A percentile compares a stretch with the other conserved stretches of the same genome.
phyloP scores from a whole-genome alignment of 1,140 invertebrate genomes.

The Drosophila malerkotliana region DNA sequence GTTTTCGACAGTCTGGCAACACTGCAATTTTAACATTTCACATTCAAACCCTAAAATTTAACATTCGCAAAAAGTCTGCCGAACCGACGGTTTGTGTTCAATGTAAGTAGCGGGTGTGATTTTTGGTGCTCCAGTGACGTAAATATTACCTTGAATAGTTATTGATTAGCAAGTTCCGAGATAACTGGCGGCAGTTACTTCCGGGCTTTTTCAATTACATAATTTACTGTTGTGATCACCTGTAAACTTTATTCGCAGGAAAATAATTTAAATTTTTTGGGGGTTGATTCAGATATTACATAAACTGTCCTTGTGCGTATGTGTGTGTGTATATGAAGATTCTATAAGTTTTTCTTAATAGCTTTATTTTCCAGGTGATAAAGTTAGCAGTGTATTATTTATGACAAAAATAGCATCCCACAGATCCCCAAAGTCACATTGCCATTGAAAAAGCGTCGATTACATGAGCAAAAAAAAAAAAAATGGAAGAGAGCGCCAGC shows the following conservation, averaged over 20 bases:
- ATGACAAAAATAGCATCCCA: conserved; percentile 28
- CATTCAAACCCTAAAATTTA: no score
- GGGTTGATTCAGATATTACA: conserved; percentile 70
- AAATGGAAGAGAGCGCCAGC: background rate
- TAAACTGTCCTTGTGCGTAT: conserved; percentile 59
- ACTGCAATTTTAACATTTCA: no score
- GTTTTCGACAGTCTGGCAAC: no score
- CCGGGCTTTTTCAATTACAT: conserved; percentile 27
- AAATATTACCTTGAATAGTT: conserved; percentile 49
- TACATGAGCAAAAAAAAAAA: conserved; percentile 59
- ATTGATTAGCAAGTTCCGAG: conserved; percentile 17
- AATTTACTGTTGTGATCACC: conserved; percentile 11
- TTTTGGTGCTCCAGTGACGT: conserved; percentile 53
- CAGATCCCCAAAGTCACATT: conserved; percentile 42
- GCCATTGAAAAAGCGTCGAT: conserved; percentile 69
- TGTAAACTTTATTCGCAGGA: conserved; percentile 9
- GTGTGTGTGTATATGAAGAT: conserved; percentile 13
- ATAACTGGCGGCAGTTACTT: conserved; percentile 12
- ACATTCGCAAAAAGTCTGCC: conserved; percentile 63
- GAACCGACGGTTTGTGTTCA: conserved; percentile 72
- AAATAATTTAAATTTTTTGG: conserved; percentile 50
- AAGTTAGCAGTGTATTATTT: conserved; percentile 40
- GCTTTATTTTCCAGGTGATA: conserved; percentile 30
- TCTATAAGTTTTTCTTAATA: conserved; percentile 5
- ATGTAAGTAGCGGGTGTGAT: conserved; percentile 68